Conservation (phyloP, 1,140 invertebrate genomes). For the Aleiodes sp. region DNA sequence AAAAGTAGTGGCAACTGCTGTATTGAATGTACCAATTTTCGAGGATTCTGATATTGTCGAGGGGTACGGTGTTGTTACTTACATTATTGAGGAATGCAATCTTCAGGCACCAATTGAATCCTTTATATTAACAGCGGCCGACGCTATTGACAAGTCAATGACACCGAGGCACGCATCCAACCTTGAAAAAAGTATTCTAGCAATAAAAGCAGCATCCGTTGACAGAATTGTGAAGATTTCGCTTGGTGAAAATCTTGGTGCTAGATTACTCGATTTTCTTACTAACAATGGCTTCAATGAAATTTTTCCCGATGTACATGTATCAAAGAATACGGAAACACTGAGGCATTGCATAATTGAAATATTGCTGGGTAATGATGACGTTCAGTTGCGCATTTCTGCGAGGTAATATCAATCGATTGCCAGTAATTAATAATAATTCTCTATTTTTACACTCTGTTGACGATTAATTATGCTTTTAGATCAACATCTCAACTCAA, state of each 20-base stretch:
- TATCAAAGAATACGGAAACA: slow-evolving; percentile 37
- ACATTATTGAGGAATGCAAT: slow-evolving; percentile 46
- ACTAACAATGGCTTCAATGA: slow-evolving; percentile 43
- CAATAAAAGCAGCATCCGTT: slow-evolving; percentile 49
- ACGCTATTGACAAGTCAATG: slow-evolving; percentile 42
- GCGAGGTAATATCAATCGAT: slow-evolving; percentile 45
- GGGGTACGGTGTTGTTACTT: slow-evolving; percentile 49
- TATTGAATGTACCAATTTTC: slow-evolving; percentile 54
- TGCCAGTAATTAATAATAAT: neutral
- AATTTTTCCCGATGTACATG: slow-evolving; percentile 39
- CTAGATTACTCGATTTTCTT: slow-evolving; percentile 42
- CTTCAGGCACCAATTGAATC: slow-evolving; percentile 48
- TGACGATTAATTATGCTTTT: neutral
- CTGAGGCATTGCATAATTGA: slow-evolving; percentile 52
- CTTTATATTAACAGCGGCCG: slow-evolving; percentile 37
- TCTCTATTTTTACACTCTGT: neutral
- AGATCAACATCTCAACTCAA: slow-evolving; percentile 49
- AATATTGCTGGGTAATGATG: slow-evolving; percentile 35
- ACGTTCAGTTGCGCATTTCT: slow-evolving; percentile 43
- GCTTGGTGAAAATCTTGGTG: slow-evolving; percentile 19
- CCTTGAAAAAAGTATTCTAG: slow-evolving; percentile 37
- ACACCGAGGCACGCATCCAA: slow-evolving; percentile 37
- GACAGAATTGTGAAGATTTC: slow-evolving; percentile 44
- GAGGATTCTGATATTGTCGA: slow-evolving; percentile 32
- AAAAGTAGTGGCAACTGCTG: slow-evolving; percentile 45